A percentile compares a stretch with the other conserved stretches of the same genome.
Conservation (phyloP, 1,140 invertebrate species). For the Heliothis subflexa region DNA sequence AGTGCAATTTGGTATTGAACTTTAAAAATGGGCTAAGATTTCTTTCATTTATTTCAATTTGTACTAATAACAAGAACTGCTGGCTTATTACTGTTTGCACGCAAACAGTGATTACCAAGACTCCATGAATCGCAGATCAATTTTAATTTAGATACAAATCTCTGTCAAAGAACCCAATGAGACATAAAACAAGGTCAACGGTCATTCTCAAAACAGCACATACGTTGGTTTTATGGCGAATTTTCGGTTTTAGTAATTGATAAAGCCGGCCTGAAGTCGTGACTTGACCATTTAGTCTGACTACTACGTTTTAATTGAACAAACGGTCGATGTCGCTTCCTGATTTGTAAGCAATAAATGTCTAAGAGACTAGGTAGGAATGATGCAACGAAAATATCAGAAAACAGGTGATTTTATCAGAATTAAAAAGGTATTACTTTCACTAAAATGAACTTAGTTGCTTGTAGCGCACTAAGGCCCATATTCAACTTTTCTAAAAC, state of each 20-base stretch:
- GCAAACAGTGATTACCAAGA: constrained; percentile 19
- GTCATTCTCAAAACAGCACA: not conserved
- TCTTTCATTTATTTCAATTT: constrained; percentile 38
- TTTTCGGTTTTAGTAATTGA: not conserved
- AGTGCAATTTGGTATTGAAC: constrained; percentile 13
- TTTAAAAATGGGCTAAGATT: not conserved
- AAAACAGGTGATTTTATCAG: too few relatives aligned
- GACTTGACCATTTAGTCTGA: not conserved
- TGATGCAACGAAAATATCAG: too few relatives aligned
- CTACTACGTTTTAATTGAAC: too few relatives aligned
- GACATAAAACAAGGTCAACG: not conserved
- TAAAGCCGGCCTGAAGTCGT: not conserved
- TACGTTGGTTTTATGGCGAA: not conserved
- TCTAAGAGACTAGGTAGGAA: too few relatives aligned
- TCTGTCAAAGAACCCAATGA: not conserved
- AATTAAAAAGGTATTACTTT: too few relatives aligned
- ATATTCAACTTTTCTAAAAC: too few relatives aligned
- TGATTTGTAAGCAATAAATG: too few relatives aligned
- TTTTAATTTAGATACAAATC: constrained; percentile 31
- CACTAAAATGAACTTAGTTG: too few relatives aligned
- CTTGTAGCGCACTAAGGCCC: too few relatives aligned
- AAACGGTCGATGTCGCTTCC: too few relatives aligned
- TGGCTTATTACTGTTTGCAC: constrained; percentile 31
- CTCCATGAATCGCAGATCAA: not conserved
- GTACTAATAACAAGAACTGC: constrained; percentile 8